Evolutionary conservation across 2,888 invertebrate species (phyloP).

Genomic region (Leptopterna dolabrata): DNA sequence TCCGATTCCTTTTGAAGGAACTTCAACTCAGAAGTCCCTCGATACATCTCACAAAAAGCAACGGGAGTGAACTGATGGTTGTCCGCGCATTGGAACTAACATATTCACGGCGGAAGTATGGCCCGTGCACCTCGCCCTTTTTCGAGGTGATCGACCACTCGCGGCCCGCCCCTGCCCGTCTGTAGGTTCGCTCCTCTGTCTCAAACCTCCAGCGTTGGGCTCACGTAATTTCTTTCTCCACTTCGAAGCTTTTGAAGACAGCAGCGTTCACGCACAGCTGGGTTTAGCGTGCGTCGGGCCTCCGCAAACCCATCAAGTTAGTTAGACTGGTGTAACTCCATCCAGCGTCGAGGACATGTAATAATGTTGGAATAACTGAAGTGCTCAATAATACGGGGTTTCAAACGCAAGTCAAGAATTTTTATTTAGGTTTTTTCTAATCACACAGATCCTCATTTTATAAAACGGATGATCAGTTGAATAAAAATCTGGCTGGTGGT

Average conservation of each 20-base stretch:
- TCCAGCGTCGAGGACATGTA: too few relatives aligned
- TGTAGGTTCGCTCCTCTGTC: background rate
- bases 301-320: background rate
- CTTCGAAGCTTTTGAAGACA: background rate
- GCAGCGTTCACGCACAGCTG: background rate
- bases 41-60: background rate
- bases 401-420: too few relatives aligned
- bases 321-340: too few relatives aligned
- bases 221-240: background rate
- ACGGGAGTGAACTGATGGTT: background rate
- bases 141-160: constrained; percentile 45
- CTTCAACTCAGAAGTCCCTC: background rate
- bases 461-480: too few relatives aligned
- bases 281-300: background rate
- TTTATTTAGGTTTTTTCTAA: too few relatives aligned
- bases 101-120: constrained; percentile 38
- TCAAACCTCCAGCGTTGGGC: background rate
- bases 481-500: too few relatives aligned
- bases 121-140: constrained; percentile 37
- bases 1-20: background rate
- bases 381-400: too few relatives aligned
- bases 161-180: background rate
- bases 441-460: too few relatives aligned
- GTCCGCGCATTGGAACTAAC: constrained; percentile 44
- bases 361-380: too few relatives aligned